These are phyloP conservation scores for Lypha dubia DNA, from an alignment of 2,888 invertebrate species.

Conservation along the genomic window DNA sequence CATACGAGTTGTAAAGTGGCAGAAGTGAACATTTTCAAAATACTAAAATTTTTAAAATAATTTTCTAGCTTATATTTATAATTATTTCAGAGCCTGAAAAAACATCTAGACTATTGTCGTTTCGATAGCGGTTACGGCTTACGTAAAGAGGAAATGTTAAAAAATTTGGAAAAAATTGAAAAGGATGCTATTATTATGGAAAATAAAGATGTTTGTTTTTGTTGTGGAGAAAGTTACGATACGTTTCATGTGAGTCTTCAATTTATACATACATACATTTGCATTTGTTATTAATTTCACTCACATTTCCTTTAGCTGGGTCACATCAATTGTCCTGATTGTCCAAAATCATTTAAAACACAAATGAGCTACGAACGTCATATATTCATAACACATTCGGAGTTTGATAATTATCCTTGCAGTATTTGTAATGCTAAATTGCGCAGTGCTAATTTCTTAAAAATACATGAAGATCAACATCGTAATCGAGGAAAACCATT, in stretches of 20 bases:
- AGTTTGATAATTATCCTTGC: constrained; percentile 86
- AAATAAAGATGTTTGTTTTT: constrained; percentile 81
- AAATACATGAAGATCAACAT: constrained; percentile 88
- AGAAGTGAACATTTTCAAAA: too few species aligned
- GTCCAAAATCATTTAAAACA: constrained; percentile 89
- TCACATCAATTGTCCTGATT: constrained; percentile 85
- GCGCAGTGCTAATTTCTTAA: constrained; percentile 86
- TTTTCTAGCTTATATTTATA: not conserved
- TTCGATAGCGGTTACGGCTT: constrained; percentile 80
- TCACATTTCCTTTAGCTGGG: constrained; percentile 77
- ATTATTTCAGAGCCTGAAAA: constrained; percentile 77
- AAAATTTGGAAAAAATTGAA: constrained; percentile 81
- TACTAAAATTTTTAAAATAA: not conserved
- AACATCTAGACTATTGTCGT: constrained; percentile 81
- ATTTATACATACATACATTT: not conserved
- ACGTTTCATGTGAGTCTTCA: constrained; percentile 81
- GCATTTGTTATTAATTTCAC: not conserved
- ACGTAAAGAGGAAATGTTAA: constrained; percentile 80
- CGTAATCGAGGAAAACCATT: constrained; percentile 85
- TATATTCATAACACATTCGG: constrained; percentile 88
- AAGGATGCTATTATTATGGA: constrained; percentile 81
- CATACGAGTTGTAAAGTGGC: not conserved
- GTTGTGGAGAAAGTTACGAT: constrained; percentile 82
- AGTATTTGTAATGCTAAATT: constrained; percentile 88
- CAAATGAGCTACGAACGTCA: constrained; percentile 88